phyloP scores from a whole-genome alignment of 2,888 invertebrate genomes.

The Cerastis rubricosa region DNA sequence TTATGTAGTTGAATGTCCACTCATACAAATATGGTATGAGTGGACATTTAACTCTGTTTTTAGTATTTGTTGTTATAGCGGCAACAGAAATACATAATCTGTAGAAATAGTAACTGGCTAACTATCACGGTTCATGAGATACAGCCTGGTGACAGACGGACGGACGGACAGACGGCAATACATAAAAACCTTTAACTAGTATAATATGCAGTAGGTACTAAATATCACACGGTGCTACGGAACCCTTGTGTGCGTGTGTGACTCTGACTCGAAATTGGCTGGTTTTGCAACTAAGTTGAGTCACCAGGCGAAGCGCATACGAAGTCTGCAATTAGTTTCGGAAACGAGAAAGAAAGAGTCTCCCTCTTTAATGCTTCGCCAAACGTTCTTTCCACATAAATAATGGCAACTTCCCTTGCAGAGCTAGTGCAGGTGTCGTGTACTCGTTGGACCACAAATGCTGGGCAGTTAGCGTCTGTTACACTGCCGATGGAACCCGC shows the following conservation, averaged over 20 bases:
- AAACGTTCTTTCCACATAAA: not conserved
- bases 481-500: slow-evolving; percentile 96
- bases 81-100: no score
- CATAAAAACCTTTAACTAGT: not conserved
- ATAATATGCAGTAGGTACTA: not conserved
- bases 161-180: no score
- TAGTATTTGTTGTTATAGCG: no score
- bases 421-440: slow-evolving; percentile 95
- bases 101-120: no score
- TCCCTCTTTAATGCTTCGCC: not conserved
- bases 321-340: not conserved
- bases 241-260: not conserved
- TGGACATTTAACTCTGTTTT: no score
- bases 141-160: no score
- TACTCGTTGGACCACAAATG: slow-evolving; percentile 96
- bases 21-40: no score
- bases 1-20: no score
- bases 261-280: not conserved
- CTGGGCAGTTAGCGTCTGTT: slow-evolving; percentile 97
- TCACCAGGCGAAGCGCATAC: not conserved
- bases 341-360: no score
- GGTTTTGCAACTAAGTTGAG: not conserved
- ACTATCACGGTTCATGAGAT: no score
- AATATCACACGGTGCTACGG: not conserved
- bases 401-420: slow-evolving; percentile 82